Evolutionary conservation across 2,797 vertebrate species (phyloP).

Genomic region (Microctenopoma lineatum): DNA sequence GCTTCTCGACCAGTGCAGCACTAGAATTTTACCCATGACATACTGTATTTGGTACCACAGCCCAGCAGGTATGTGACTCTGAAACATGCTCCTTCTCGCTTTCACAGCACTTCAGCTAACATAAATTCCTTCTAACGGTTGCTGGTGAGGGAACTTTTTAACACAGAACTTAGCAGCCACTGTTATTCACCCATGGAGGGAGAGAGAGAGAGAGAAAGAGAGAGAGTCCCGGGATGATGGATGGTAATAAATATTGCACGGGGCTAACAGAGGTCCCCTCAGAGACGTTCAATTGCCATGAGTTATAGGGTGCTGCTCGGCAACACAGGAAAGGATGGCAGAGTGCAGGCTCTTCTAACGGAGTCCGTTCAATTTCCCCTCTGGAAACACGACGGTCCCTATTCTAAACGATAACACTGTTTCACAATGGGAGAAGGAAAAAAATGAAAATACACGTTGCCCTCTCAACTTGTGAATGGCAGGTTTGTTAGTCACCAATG

Average conservation of each 20-base stretch:
- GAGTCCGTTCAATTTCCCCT: slow-evolving; percentile 73
- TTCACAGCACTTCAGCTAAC: slow-evolving; percentile 60
- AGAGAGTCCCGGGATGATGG: slow-evolving; percentile 67
- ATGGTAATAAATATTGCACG: slow-evolving; percentile 81
- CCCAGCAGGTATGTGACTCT: slow-evolving; percentile 52
- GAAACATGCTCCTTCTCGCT: slow-evolving; percentile 63
- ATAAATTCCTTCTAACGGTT: slow-evolving; percentile 79
- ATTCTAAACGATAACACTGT: slow-evolving; percentile 39
- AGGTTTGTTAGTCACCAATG: slow-evolving; percentile 41
- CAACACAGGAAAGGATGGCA: slow-evolving; percentile 71
- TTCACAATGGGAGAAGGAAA: slow-evolving; percentile 33
- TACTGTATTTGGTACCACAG: slow-evolving; percentile 46
- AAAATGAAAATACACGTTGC: background rate
- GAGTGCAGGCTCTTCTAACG: slow-evolving; percentile 70
- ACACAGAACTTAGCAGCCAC: slow-evolving; percentile 74
- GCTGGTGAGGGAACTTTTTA: slow-evolving; percentile 77
- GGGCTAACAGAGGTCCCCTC: slow-evolving; percentile 80
- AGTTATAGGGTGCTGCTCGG: slow-evolving; percentile 77
- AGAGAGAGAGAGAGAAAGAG: slow-evolving; percentile 19
- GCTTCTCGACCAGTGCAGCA: slow-evolving; percentile 21
- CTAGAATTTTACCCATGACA: slow-evolving; percentile 51
- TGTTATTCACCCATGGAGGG: slow-evolving; percentile 67
- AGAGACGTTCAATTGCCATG: slow-evolving; percentile 79
- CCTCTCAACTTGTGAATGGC: slow-evolving; percentile 37
- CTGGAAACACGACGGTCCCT: slow-evolving; percentile 43